Evolutionary conservation across 2,888 invertebrate genomes (phyloP).

Genomic region (Ormyrus thymus): DNA sequence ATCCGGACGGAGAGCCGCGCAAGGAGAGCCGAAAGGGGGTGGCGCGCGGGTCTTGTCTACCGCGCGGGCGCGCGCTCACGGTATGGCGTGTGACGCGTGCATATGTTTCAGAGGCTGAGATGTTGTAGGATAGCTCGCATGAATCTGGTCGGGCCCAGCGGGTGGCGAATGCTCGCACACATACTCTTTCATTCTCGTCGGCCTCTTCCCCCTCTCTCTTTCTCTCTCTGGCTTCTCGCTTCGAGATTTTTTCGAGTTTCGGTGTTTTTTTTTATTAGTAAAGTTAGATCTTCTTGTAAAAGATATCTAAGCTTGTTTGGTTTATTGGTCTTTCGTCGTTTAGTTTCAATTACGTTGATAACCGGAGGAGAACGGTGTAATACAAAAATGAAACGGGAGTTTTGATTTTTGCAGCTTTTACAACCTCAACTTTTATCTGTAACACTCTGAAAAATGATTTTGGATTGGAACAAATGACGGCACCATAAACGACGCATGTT

Average conservation of each 20-base stretch:
- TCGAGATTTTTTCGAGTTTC: conserved; percentile 50
- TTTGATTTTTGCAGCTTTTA: too few species aligned
- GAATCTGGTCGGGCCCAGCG: conserved; percentile 70
- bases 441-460: too few species aligned
- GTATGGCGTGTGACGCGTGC: background rate
- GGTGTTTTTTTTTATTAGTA: conserved; percentile 28
- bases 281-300: too few species aligned
- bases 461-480: too few species aligned
- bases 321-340: too few species aligned
- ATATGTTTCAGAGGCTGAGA: conserved; percentile 62
- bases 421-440: too few species aligned
- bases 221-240: conserved; percentile 50
- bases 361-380: too few species aligned
- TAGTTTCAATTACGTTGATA: too few species aligned
- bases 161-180: conserved; percentile 64
- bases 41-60: conserved; percentile 6
- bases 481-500: background rate
- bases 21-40: conserved; percentile 48
- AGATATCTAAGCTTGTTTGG: too few species aligned
- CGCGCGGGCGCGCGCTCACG: background rate
- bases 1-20: background rate
- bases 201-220: conserved; percentile 49
- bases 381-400: too few species aligned
- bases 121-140: conserved; percentile 66
- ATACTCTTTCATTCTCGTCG: background rate